Evolutionary conservation across 2,797 vertebrate species (phyloP), one percentile per base, ranked within the genome.

Genomic region (Anolis apletophallus): DNA sequence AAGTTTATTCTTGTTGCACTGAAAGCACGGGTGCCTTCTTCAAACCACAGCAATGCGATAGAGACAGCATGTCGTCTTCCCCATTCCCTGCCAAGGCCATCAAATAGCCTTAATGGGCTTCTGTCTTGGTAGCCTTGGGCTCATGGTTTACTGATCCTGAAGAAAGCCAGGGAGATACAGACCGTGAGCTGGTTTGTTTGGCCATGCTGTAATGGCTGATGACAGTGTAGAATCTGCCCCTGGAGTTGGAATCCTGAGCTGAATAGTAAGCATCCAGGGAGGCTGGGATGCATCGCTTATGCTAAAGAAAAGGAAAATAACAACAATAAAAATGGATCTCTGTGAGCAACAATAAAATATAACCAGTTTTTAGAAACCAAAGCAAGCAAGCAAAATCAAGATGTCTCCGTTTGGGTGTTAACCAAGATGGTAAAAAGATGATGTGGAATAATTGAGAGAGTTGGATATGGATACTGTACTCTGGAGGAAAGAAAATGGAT

Each of bases 191-290:
- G 97, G 98, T 99, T 97, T 99, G 99, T 97, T 99, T 99, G 95
- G 98, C 98, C 98, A 99, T 98, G 94, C 98, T 99, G 97, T 99
- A 99, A 96, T 99, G 99, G 96, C 99, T 99, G 96, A 99, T 99
- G 96, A 99, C 97, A 0, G 99, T 99, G 97, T 99, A 99, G 97
- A 99, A 99, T 88, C 98, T 97, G 93, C 98, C 98, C 91, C 98
- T 97, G 17, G 98, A 98, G 96, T 97, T 98, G 96, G 98, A 97
- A 81, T 99, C 99, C 96, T 99, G 99, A 81, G 98, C 97, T 0
- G 98, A 98, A 92, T 99, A 99, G 95, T 99, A 99, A 0, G 99
- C 98, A 83, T 99, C 98, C 95, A 99, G 97, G 0, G 98, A 99
- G 71, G 98, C 98, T 0, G 99, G 99, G 96, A 99, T 99, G 90